phyloP scores from a whole-genome alignment of 1,140 invertebrate genomes.

The Drosophila insularis region DNA sequence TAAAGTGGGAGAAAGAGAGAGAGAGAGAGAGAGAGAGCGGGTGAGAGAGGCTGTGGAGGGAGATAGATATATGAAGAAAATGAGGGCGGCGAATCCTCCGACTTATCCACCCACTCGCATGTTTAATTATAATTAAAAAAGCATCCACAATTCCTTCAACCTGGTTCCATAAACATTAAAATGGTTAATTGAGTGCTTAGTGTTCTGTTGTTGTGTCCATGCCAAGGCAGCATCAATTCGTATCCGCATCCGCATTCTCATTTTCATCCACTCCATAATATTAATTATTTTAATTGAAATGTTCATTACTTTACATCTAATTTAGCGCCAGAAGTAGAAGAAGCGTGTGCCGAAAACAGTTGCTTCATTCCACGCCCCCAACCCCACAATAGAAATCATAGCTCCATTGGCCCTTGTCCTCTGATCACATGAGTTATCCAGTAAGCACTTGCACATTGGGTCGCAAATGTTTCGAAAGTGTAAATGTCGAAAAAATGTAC shows the following conservation, averaged over 20 bases:
- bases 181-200: conserved; percentile 82
- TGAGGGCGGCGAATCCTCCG: conserved; percentile 33
- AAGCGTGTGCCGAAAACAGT: conserved; percentile 46
- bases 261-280: conserved; percentile 58
- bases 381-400: not conserved
- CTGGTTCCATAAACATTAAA: conserved; percentile 75
- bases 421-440: conserved; percentile 6
- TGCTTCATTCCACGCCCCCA: not conserved
- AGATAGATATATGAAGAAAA: conserved; percentile 10
- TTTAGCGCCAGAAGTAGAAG: conserved; percentile 51
- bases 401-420: conserved; percentile 5
- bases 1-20: conserved; percentile 49
- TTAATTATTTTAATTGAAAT: conserved; percentile 83
- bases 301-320: conserved; percentile 82
- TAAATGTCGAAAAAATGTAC: too few relatives aligned
- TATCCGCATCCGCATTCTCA: conserved; percentile 14
- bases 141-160: conserved; percentile 45
- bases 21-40: conserved; percentile 39
- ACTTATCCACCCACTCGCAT: conserved; percentile 62
- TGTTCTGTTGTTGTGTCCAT: conserved; percentile 39
- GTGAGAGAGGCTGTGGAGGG: conserved; percentile 9
- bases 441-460: not conserved
- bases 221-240: conserved; percentile 21
- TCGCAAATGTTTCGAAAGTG: not conserved
- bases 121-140: conserved; percentile 82